These are phyloP conservation scores for Pelecanus crispus DNA, from an alignment of 2,113 vertebrate species.

Conservation along the genomic window DNA sequence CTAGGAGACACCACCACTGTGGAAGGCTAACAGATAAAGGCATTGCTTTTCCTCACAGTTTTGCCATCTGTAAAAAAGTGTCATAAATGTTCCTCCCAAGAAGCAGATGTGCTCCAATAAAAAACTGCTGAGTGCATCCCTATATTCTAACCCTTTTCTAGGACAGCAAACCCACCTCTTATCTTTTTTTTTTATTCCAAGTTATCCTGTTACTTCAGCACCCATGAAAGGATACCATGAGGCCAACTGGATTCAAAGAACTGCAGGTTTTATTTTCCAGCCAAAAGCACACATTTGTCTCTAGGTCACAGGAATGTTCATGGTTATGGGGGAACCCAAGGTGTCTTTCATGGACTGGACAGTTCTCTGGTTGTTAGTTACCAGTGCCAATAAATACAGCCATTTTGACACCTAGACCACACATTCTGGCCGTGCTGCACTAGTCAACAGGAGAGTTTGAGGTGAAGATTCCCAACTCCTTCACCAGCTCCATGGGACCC, in stretches of 20 bases:
- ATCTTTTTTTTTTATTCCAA: not conserved
- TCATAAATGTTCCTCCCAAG: not conserved
- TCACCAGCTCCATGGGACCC: not conserved
- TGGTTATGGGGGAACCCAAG: not conserved
- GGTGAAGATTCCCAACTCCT: not conserved
- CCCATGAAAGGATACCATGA: not conserved
- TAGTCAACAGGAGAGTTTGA: not conserved
- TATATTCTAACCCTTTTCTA: not conserved
- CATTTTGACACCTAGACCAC: not conserved
- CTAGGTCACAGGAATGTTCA: not conserved
- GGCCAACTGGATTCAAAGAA: not conserved
- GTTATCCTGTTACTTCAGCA: not conserved
- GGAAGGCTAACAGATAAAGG: not conserved
- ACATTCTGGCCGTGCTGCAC: not conserved
- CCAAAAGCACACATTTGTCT: not conserved
- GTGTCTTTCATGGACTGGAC: not conserved
- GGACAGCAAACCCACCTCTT: not conserved
- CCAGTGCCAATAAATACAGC: not conserved
- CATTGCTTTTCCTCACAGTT: not conserved
- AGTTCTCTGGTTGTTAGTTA: not conserved
- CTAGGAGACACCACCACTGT: not conserved
- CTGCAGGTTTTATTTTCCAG: constrained; percentile 36
- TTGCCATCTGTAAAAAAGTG: not conserved
- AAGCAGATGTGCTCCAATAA: not conserved
- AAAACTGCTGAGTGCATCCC: not conserved